Evolutionary conservation across 2,888 invertebrate species (phyloP), one percentile per base, ranked within the genome.

Genomic region (Dynastes maya): DNA sequence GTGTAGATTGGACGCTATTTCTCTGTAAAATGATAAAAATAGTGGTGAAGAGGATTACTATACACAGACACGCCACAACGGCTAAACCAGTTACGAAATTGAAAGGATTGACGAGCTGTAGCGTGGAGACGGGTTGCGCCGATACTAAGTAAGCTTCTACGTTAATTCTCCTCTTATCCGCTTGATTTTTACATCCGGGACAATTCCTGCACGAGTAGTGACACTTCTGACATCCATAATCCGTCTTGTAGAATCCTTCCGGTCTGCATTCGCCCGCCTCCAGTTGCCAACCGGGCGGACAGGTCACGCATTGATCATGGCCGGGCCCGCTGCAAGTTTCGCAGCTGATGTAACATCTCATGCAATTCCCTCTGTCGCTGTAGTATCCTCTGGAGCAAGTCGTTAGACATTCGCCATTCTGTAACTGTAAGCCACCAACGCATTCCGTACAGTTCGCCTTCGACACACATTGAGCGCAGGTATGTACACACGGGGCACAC

Each of bases 201-300:
- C 97, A 97, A 83, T 95, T 95, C 82, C 93, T 93, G 88, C 97
- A 97, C 86, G 95, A 95, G 88, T 95, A 95, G 90, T 96, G 96
- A 89, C 97, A 97, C 88, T 95, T 95, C 82, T 95, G 94, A 86
- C 97, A 97, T 8, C 95, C 95, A 84, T 92, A 95, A 81, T 92
- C 91, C 3, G 94, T 94, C 88, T 95, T 94, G 89, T 95, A 97
- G 89, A 95, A 96, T 58, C 96, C 96, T 88, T 95, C 94, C 0
- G 95, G 94, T 84, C 95, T 94, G 84, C 96, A 96, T 87, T 96
- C 95, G 1, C 96, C 96, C 1, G 95, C 95, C 0, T 95, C 94
- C 80, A 96, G 89, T 86, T 94, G 93, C 95, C 95, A 96, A 2
- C 94, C 94, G 3, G 90, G 89, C 0, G 95, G 95, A 86, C 96